These are phyloP conservation scores for Polymixis lichenea DNA, from an alignment of 2,888 invertebrate genomes.

Conservation along the genomic window DNA sequence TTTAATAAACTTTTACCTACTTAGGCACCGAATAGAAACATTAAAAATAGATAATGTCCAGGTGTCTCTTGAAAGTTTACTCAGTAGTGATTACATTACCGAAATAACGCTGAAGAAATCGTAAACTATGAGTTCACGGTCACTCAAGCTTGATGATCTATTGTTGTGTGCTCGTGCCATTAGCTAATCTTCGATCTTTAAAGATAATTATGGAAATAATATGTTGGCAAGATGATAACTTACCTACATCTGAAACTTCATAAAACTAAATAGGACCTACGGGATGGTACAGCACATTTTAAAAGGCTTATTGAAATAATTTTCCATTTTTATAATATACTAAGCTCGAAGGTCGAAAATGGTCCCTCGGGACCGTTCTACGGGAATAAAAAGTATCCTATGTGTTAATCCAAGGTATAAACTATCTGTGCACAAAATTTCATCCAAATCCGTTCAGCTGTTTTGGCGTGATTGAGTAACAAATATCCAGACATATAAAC, in stretches of 20 bases:
- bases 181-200: neutral
- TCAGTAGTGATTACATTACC: constrained; percentile 2
- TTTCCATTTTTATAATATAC: too few species aligned
- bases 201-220: neutral
- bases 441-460: too few species aligned
- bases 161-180: neutral
- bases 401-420: too few species aligned
- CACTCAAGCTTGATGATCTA: neutral
- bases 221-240: neutral
- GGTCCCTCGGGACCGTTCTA: too few species aligned
- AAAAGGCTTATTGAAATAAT: too few species aligned
- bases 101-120: constrained; percentile 8
- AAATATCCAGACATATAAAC: too few species aligned
- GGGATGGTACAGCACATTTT: too few species aligned
- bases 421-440: too few species aligned
- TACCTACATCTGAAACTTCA: neutral
- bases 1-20: neutral
- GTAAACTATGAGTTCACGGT: constrained; percentile 11
- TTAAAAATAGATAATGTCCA: neutral
- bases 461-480: too few species aligned
- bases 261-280: neutral
- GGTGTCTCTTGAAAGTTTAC: neutral
- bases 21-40: neutral
- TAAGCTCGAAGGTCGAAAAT: too few species aligned
- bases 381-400: too few species aligned